Conservation (phyloP, 2,797 vertebrate species). For the Spizella passerina region DNA sequence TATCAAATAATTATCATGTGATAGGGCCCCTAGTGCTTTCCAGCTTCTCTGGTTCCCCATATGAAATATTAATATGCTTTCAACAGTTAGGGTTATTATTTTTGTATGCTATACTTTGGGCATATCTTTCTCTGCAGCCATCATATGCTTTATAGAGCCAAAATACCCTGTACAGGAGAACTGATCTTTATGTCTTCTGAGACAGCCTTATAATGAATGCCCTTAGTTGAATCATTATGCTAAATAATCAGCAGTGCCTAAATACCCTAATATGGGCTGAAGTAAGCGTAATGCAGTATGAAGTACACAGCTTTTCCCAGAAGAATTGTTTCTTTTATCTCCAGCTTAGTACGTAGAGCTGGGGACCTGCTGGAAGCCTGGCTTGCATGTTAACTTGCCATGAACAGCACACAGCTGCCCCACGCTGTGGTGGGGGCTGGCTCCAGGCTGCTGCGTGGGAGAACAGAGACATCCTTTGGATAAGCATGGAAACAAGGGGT, state of each 20-base stretch:
- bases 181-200: constrained; percentile 37
- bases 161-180: constrained; percentile 8
- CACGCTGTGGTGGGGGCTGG: background rate
- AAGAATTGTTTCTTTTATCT: constrained; percentile 20
- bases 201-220: constrained; percentile 39
- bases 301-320: background rate
- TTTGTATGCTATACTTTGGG: background rate
- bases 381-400: background rate
- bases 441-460: background rate
- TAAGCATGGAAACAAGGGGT: background rate
- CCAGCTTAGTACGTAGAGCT: background rate
- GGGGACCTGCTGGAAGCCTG: background rate
- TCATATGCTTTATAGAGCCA: constrained; percentile 2
- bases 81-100: constrained; percentile 31
- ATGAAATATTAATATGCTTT: constrained; percentile 46
- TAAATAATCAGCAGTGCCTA: constrained; percentile 53
- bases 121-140: background rate
- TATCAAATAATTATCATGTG: constrained; percentile 66
- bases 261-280: background rate
- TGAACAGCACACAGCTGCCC: background rate
- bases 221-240: constrained; percentile 38
- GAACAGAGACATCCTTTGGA: background rate
- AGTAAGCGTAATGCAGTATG: background rate
- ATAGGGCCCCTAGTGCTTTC: constrained; percentile 33
- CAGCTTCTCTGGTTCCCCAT: background rate